Evolutionary conservation across 2,113 vertebrate species (phyloP).

Genomic region (Oncorhynchus gorbuscha): DNA sequence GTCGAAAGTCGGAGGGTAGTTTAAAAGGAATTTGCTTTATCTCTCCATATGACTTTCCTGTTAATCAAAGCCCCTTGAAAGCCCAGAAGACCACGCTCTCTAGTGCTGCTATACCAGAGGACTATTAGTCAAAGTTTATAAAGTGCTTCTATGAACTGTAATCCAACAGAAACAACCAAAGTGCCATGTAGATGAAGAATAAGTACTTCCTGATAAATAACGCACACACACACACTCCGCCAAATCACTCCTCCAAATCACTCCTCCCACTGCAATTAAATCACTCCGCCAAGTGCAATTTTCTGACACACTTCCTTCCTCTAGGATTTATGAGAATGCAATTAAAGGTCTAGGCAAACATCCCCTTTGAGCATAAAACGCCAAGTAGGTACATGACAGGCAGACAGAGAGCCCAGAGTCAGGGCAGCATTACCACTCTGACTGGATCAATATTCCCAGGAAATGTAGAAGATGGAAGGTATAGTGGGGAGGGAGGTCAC

Average conservation of each 20-base stretch:
- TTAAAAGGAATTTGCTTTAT: background rate
- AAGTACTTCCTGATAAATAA: slow-evolving; percentile 11
- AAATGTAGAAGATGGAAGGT: slow-evolving; percentile 31
- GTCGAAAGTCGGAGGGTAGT: background rate
- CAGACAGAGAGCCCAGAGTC: slow-evolving; percentile 13
- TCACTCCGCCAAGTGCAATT: slow-evolving; percentile 28
- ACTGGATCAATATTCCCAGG: slow-evolving; percentile 37
- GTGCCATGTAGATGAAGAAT: slow-evolving; percentile 15
- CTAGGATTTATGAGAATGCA: slow-evolving; percentile 40
- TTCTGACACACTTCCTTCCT: slow-evolving; percentile 23
- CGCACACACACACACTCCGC: background rate
- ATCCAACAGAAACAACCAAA: slow-evolving; percentile 6
- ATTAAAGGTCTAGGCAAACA: slow-evolving; percentile 41
- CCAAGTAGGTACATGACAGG: slow-evolving; percentile 7
- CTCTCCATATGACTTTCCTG: background rate
- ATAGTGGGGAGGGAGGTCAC: slow-evolving; percentile 1
- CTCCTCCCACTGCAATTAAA: background rate
- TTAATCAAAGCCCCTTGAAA: background rate
- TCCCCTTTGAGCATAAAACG: slow-evolving; percentile 21
- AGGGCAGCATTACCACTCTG: slow-evolving; percentile 17
- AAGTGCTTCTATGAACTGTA: slow-evolving; percentile 23
- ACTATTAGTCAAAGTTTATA: slow-evolving; percentile 9
- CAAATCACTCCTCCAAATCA: background rate
- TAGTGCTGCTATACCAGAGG: background rate
- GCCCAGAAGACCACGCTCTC: background rate